Conservation (phyloP, 1,140 invertebrate species). For the Macrostomum lignano region DNA sequence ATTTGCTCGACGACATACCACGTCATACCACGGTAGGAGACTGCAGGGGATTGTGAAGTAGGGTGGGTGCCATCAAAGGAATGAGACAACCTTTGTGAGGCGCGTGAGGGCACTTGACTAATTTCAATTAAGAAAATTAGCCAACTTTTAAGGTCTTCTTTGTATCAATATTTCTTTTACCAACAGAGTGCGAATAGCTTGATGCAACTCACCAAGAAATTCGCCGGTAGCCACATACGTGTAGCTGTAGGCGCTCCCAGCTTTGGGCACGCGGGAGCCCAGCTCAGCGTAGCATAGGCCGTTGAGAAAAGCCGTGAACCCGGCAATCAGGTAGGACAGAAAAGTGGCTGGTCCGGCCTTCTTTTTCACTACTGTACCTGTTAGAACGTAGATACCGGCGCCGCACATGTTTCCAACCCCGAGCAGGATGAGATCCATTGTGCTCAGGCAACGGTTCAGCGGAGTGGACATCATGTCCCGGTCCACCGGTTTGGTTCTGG, state of each 20-base stretch:
- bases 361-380: conserved; percentile 13
- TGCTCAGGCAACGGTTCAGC: conserved; percentile 52
- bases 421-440: conserved; percentile 35
- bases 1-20: no score
- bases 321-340: conserved; percentile 57
- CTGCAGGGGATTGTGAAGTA: no score
- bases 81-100: no score
- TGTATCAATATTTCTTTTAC: no score
- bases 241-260: conserved; percentile 46
- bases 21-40: no score
- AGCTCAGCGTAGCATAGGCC: conserved; percentile 72
- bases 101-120: no score
- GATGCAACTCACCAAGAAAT: no score
- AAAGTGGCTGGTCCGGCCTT: conserved; percentile 41
- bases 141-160: no score
- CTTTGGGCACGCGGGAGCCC: conserved; percentile 53
- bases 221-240: conserved; percentile 40
- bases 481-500: no score
- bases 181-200: no score
- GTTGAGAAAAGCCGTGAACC: conserved; percentile 48
- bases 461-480: conserved; percentile 47
- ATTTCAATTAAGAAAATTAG: no score
- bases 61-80: no score
- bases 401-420: conserved; percentile 71
- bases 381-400: conserved; percentile 35